phyloP scores from a whole-genome alignment of 2,113 vertebrate genomes.

The Amblyornis subalaris region DNA sequence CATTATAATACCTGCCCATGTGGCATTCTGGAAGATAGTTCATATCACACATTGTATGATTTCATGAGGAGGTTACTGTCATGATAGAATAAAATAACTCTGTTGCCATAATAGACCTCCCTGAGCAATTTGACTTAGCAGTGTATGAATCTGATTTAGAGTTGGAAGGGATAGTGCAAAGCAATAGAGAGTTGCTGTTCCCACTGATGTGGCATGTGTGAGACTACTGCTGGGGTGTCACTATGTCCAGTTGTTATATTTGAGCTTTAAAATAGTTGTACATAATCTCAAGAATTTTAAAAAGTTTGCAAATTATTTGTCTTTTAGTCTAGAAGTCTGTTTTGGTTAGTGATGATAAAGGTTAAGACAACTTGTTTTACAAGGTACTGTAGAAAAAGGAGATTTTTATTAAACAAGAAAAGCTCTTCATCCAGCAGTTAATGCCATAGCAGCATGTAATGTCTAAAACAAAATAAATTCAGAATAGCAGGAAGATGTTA shows the following conservation, averaged over 20 bases:
- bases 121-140: neutral
- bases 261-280: neutral
- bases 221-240: neutral
- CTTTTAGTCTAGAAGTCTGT: neutral
- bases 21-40: neutral
- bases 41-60: neutral
- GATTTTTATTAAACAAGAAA: neutral
- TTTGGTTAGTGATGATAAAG: neutral
- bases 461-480: neutral
- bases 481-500: neutral
- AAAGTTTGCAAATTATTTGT: neutral
- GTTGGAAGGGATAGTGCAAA: neutral
- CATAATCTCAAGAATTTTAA: neutral
- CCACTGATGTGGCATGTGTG: neutral
- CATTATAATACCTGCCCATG: neutral
- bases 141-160: neutral
- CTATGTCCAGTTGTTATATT: neutral
- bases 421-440: neutral
- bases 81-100: neutral
- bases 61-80: neutral
- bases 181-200: neutral
- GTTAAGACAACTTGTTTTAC: neutral
- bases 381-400: neutral
- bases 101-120: neutral
- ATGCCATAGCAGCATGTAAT: neutral